These are phyloP conservation scores for Leptosomus discolor DNA, from an alignment of 2,113 vertebrate species.

Conservation along the genomic window DNA sequence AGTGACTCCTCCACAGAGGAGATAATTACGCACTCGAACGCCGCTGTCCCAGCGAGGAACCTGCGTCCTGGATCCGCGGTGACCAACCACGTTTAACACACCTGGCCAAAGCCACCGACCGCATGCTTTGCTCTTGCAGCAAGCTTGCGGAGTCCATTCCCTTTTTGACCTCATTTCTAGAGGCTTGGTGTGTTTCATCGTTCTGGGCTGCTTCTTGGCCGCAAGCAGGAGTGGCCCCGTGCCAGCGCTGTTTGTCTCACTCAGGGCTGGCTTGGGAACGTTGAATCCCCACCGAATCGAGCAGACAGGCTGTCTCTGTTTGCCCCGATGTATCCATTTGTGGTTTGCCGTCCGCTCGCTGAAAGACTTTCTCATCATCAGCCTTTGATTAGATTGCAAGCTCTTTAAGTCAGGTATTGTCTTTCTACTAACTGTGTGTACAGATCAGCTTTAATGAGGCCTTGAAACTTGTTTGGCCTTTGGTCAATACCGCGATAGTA, in stretches of 20 bases:
- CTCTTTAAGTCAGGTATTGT: conserved; percentile 37
- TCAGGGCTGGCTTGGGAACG: neutral
- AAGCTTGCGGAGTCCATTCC: neutral
- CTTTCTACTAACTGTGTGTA: conserved; percentile 10
- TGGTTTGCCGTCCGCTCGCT: neutral
- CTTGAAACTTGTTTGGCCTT: conserved; percentile 23
- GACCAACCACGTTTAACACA: neutral
- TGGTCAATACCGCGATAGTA: neutral
- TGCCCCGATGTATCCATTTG: conserved; percentile 31
- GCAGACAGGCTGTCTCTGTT: conserved; percentile 63
- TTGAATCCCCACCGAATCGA: conserved; percentile 56
- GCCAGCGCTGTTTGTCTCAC: conserved; percentile 18
- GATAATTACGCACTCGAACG: neutral
- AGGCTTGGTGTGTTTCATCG: neutral
- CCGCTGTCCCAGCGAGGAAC: neutral
- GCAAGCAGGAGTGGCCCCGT: neutral
- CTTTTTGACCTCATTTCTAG: conserved; percentile 3
- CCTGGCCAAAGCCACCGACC: neutral
- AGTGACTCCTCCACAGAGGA: neutral
- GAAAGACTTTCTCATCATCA: conserved; percentile 40
- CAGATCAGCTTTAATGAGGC: conserved; percentile 22
- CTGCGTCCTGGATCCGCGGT: neutral
- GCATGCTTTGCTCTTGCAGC: neutral
- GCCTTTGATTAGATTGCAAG: conserved; percentile 38
- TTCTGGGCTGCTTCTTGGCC: neutral